Conservation (phyloP, 2,113 vertebrate species). For the Aix galericulata region DNA sequence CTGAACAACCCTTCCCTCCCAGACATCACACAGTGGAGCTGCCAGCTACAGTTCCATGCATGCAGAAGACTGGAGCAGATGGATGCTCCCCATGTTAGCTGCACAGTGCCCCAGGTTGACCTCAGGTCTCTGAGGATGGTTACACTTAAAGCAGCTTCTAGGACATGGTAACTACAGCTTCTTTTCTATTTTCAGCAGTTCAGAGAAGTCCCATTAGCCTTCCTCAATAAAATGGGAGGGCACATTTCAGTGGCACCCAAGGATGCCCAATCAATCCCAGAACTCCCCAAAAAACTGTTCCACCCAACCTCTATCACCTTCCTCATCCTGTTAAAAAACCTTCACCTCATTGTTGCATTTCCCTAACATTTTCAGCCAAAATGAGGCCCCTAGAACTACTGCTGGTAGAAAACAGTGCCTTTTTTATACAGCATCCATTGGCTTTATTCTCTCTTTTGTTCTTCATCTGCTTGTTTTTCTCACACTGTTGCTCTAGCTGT, state of each 20-base stretch:
- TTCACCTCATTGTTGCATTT: not conserved
- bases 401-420: not conserved
- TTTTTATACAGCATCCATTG: rapidly evolving
- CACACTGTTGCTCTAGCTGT: not conserved
- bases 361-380: not conserved
- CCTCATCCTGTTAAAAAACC: not conserved
- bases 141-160: not conserved
- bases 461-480: not conserved
- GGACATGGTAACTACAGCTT: not conserved
- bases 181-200: not conserved
- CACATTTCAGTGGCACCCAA: too few relatives aligned
- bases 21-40: rapidly evolving
- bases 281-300: not conserved
- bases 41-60: rapidly evolving
- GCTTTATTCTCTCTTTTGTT: not conserved
- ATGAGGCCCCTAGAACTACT: not conserved
- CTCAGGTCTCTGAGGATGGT: not conserved
- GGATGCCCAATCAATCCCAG: rapidly evolving
- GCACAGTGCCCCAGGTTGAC: not conserved
- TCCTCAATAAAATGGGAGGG: rapidly evolving
- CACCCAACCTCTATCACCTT: not conserved
- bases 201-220: rapidly evolving
- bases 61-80: rapidly evolving
- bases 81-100: not conserved
- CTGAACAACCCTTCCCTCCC: not conserved